A percentile compares a stretch with the other conserved stretches of the same genome.
Conservation (phyloP, 2,888 invertebrate genomes). For the Trachelus iudaicus region DNA sequence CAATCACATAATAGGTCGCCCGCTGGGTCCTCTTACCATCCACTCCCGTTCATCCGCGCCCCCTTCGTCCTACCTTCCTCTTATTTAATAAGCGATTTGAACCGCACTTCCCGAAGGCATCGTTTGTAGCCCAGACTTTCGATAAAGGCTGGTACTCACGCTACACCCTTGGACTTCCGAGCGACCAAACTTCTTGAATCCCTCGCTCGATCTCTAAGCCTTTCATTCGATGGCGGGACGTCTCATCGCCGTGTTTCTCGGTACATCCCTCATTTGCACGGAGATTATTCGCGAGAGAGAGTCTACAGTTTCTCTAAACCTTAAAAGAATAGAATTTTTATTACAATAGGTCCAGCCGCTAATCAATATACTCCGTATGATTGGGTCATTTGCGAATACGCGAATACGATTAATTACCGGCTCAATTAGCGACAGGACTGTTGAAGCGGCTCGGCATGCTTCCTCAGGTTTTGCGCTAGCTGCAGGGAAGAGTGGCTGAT, state of each 20-base stretch:
- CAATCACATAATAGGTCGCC: constrained; percentile 44
- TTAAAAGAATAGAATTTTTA: not conserved
- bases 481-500: not conserved
- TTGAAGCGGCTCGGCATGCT: not conserved
- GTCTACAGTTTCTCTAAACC: not conserved
- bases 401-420: not conserved
- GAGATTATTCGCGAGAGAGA: not conserved
- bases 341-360: not conserved
- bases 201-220: not conserved
- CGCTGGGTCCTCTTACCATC: constrained; percentile 23
- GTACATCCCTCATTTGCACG: not conserved
- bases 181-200: not conserved
- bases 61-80: constrained; percentile 13
- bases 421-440: not conserved
- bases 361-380: not conserved
- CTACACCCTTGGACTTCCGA: not conserved
- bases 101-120: constrained; percentile 19
- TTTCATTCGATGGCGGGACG: not conserved
- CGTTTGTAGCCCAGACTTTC: constrained; percentile 16
- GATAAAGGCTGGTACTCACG: constrained; percentile 3
- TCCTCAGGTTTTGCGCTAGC: not conserved
- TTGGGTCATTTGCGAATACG: not conserved
- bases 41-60: constrained; percentile 26
- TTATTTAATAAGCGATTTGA: constrained; percentile 26
- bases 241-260: not conserved